Conservation (phyloP, 2,113 vertebrate genomes). For the Phylloscopus trochilus region DNA sequence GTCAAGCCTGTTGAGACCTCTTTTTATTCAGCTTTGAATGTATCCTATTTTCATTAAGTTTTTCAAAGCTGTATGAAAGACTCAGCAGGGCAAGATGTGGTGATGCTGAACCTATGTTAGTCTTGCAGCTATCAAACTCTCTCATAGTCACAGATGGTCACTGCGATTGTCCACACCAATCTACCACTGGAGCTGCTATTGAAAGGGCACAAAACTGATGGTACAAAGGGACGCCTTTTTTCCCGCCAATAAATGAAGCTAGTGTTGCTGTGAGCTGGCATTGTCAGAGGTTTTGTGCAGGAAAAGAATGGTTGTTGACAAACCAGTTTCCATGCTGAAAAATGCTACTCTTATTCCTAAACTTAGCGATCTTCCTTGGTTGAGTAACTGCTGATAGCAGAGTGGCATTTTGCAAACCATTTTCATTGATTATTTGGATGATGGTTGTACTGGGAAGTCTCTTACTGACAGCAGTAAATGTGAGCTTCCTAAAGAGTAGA, state of each 20-base stretch:
- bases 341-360: conserved; percentile 32
- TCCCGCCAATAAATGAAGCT: conserved; percentile 13
- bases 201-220: conserved; percentile 39
- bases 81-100: conserved; percentile 15
- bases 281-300: conserved; percentile 15
- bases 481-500: conserved; percentile 31
- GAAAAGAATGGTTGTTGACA: conserved; percentile 48
- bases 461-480: not conserved
- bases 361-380: not conserved
- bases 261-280: conserved; percentile 28
- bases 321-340: conserved; percentile 43
- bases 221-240: conserved; percentile 29
- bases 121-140: conserved; percentile 5
- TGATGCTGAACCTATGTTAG: not conserved
- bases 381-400: conserved; percentile 44
- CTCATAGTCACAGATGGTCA: conserved; percentile 27
- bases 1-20: conserved; percentile 54
- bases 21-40: conserved; percentile 49
- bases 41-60: conserved; percentile 64
- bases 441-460: not conserved
- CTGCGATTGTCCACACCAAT: conserved; percentile 6
- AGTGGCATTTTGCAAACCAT: conserved; percentile 26
- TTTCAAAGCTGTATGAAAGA: conserved; percentile 60
- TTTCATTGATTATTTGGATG: conserved; percentile 10
- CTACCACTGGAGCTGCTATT: conserved; percentile 7